Evolutionary conservation across 2,797 vertebrate genomes (phyloP), one percentile per base, ranked within the genome.

Genomic region (Gymnoscopelus braueri): DNA sequence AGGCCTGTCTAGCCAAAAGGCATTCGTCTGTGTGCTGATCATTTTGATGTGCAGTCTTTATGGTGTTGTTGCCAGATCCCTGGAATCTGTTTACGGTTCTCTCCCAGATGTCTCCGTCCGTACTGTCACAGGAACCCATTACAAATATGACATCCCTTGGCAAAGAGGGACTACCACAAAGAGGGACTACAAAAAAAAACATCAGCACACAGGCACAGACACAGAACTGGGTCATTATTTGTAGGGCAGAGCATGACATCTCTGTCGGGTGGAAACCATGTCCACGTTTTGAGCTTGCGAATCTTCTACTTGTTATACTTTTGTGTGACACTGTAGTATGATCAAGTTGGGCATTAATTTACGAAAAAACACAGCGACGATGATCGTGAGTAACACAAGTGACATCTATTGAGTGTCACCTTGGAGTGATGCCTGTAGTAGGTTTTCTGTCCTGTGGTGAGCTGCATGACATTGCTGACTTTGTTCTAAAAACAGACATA

Each of bases 191-290:
- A 19, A 19, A 19, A 19, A 19, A 19, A 19, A 19, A 19, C 19
- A 19, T 19, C 19, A 19, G 19, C 19, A 19, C 19, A 19, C 19
- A 19, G 19, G 19, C 19, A 1, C 19, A 7, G 11, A 58, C 15
- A 6, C 50, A 61, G 57, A 82, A 81, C 51, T 60, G 44, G 75
- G 74, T 84, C 71, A 65, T 67, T 60, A 63, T 77, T 59, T 62
- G 26, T 32, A 48, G 60, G 47, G 49, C 51, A 67, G 67, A 53
- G 14, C 73, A 67, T 35, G 4, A 13, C 6, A 5, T 35, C 35
- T 19, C 35, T 5, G 35, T 35, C 35, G 6, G 35, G 35, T 5
- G 4, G 35, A 35, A 35, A 35, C 35, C 35, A 19, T 19, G 1
- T 19, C 19, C 29, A 4, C 3, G 29, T 29, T 29, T 29, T 4